Percentiles rank a stretch among this genome's conserved stretches.
phyloP scores from a whole-genome alignment of 1,140 invertebrate species.

The Drosophila repleta region DNA sequence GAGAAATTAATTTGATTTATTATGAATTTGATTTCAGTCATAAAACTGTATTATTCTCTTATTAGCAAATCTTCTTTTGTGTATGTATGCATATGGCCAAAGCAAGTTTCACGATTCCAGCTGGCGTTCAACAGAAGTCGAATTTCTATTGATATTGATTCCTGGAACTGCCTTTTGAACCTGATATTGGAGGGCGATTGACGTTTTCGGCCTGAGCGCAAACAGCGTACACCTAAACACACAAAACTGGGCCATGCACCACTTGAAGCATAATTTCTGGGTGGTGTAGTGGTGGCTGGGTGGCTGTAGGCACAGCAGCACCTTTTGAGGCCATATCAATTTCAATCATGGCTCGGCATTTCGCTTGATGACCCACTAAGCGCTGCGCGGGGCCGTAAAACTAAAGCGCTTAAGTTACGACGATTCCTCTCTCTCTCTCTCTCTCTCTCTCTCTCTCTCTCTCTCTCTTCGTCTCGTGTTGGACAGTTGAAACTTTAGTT shows the following conservation, averaged over 20 bases:
- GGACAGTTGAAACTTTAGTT: conserved; percentile 49
- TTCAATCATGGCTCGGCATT: conserved; percentile 42
- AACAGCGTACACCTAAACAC: conserved; percentile 58
- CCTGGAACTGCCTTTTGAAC: conserved; percentile 8
- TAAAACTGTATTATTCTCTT: too few relatives aligned
- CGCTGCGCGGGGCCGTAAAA: conserved; percentile 54
- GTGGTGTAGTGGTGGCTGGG: conserved; percentile 12
- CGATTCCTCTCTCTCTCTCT: too few relatives aligned
- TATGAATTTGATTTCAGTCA: too few relatives aligned
- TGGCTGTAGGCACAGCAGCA: conserved; percentile 17
- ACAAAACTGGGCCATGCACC: conserved; percentile 29
- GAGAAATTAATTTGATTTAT: too few relatives aligned
- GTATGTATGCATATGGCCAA: too few relatives aligned
- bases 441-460: neutral
- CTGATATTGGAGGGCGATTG: conserved; percentile 9
- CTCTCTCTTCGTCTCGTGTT: neutral
- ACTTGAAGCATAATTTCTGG: conserved; percentile 40
- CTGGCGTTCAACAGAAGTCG: too few relatives aligned
- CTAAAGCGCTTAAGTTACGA: conserved; percentile 50
- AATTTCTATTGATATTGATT: neutral
- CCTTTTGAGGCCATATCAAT: conserved; percentile 60
- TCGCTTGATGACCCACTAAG: conserved; percentile 59
- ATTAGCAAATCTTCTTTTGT: too few relatives aligned
- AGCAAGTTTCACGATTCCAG: too few relatives aligned
- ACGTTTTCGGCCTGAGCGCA: conserved; percentile 1